These are phyloP conservation scores for Ptychadena robeensis DNA, from an alignment of 2,797 vertebrate species.

Conservation along the genomic window DNA sequence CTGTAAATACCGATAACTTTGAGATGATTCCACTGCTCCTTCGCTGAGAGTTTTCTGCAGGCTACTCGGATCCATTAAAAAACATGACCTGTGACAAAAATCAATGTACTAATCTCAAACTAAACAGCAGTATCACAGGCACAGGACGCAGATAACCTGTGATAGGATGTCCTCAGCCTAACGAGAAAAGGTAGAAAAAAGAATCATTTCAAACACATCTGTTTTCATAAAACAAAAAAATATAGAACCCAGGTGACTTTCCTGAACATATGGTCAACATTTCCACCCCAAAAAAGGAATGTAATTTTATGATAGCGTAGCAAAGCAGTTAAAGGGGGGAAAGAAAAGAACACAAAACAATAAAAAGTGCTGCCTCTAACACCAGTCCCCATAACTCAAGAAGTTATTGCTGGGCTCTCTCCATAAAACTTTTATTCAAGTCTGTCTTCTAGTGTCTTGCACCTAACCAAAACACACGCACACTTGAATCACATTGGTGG, in stretches of 20 bases:
- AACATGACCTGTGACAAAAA: slow-evolving; percentile 79
- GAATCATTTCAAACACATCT: slow-evolving; percentile 25
- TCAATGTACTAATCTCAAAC: slow-evolving; percentile 77
- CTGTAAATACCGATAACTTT: slow-evolving; percentile 45
- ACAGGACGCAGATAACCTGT: slow-evolving; percentile 70
- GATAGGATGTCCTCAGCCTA: slow-evolving; percentile 67
- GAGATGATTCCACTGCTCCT: slow-evolving; percentile 51
- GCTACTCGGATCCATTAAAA: slow-evolving; percentile 73
- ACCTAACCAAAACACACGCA: neutral
- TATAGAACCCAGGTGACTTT: slow-evolving; percentile 56
- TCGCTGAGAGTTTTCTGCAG: slow-evolving; percentile 67
- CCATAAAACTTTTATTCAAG: slow-evolving; percentile 63
- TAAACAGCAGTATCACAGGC: slow-evolving; percentile 74
- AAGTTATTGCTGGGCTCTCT: slow-evolving; percentile 26
- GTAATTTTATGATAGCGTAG: slow-evolving; percentile 41
- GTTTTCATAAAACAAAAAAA: slow-evolving; percentile 58
- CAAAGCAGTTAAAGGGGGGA: neutral
- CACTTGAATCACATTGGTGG: slow-evolving; percentile 61
- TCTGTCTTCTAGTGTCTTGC: slow-evolving; percentile 53
- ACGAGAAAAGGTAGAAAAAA: slow-evolving; percentile 60
- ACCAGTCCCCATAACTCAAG: slow-evolving; percentile 32
- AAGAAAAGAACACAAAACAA: slow-evolving; percentile 41
- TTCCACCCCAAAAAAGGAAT: slow-evolving; percentile 38
- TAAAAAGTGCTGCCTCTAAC: slow-evolving; percentile 53
- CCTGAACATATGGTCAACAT: slow-evolving; percentile 61